Evolutionary conservation across 2,888 invertebrate genomes (phyloP).

Genomic region (Acleris sparsana): DNA sequence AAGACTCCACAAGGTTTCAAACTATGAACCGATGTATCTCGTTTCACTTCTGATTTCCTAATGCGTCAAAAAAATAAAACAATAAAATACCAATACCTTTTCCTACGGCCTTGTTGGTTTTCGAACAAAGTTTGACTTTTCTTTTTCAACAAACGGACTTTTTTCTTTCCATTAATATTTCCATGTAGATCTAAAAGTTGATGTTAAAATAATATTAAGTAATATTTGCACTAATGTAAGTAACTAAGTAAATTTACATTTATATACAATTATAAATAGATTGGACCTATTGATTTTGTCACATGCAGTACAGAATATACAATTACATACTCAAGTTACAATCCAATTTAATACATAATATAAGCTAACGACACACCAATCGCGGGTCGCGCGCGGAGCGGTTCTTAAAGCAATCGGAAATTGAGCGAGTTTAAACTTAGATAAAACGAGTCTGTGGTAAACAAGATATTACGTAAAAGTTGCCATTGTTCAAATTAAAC

Average conservation of each 20-base stretch:
- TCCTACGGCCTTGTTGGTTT: slow-evolving; percentile 3
- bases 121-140: slow-evolving; percentile 6
- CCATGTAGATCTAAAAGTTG: background rate
- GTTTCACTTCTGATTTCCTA: slow-evolving; percentile 13
- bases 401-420: too few species aligned
- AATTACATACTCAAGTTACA: too few species aligned
- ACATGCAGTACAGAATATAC: too few species aligned
- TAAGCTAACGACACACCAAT: too few species aligned
- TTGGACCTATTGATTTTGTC: too few species aligned
- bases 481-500: too few species aligned
- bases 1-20: too few species aligned
- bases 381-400: too few species aligned
- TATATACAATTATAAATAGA: background rate
- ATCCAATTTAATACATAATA: too few species aligned
- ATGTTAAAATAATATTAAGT: slow-evolving; percentile 2
- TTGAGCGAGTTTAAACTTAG: too few species aligned
- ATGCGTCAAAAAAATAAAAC: slow-evolving; percentile 10
- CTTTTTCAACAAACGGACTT: background rate
- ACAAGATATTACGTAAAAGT: too few species aligned
- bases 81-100: slow-evolving; percentile 13
- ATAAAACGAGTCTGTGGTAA: too few species aligned
- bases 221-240: background rate
- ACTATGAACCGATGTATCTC: background rate
- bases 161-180: slow-evolving; percentile 10
- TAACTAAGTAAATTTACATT: background rate